These are phyloP conservation scores for Mola mola DNA, from an alignment of 2,113 vertebrate genomes.

Conservation along the genomic window DNA sequence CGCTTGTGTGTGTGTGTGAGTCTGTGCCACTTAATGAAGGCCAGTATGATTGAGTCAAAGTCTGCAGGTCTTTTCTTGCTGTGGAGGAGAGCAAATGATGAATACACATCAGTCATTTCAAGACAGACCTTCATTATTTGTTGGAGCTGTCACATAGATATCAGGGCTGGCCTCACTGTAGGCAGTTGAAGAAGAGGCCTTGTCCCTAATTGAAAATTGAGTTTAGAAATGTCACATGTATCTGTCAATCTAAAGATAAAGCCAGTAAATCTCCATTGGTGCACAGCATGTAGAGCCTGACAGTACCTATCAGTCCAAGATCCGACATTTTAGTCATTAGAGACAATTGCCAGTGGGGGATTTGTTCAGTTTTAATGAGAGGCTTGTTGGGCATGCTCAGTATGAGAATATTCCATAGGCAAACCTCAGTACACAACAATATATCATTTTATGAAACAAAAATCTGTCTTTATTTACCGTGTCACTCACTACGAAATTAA, in stretches of 20 bases:
- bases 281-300: conserved; percentile 38
- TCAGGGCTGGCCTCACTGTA: conserved; percentile 65
- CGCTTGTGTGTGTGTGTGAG: background rate
- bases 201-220: conserved; percentile 73
- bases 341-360: conserved; percentile 35
- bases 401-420: conserved; percentile 16
- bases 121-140: conserved; percentile 70
- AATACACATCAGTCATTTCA: conserved; percentile 69
- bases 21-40: conserved; percentile 57
- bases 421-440: conserved; percentile 13
- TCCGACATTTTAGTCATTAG: conserved; percentile 62
- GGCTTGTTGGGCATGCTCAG: conserved; percentile 37
- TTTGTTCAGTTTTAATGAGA: conserved; percentile 61
- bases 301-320: conserved; percentile 61
- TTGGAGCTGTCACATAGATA: conserved; percentile 64
- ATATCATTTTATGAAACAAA: conserved; percentile 26
- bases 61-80: conserved; percentile 37
- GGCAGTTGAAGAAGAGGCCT: conserved; percentile 50
- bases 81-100: conserved; percentile 58
- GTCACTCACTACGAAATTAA: too few species aligned
- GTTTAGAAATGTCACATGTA: conserved; percentile 71
- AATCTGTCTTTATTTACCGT: conserved; percentile 11
- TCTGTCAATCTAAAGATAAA: conserved; percentile 67
- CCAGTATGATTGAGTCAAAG: conserved; percentile 44
- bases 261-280: conserved; percentile 53